These are phyloP conservation scores for Nyctibius bracteatus DNA, from an alignment of 2,113 vertebrate species.

Conservation along the genomic window DNA sequence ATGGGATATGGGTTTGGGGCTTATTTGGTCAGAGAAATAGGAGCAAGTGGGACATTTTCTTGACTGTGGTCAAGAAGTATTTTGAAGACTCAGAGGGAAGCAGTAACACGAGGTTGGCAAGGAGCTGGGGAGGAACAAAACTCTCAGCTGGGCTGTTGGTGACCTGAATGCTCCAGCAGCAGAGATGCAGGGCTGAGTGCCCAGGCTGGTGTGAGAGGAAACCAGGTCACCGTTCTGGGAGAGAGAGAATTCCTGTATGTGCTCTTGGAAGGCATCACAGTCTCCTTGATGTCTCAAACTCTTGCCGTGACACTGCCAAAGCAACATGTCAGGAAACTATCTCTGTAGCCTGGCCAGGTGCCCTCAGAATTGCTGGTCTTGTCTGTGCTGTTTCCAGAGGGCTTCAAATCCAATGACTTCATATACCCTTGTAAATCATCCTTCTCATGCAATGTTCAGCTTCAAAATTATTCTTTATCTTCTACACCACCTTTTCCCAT, in stretches of 20 bases:
- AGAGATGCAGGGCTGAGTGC: neutral
- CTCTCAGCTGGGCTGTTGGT: neutral
- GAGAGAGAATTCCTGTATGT: neutral
- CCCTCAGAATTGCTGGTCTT: neutral
- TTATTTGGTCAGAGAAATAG: neutral
- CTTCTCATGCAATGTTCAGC: neutral
- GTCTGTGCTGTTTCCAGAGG: neutral
- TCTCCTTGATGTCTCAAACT: neutral
- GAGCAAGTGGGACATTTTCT: neutral
- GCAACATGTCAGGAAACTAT: neutral
- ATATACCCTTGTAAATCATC: neutral
- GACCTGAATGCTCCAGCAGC: neutral
- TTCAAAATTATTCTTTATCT: neutral
- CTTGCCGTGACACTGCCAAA: neutral
- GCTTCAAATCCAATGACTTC: neutral
- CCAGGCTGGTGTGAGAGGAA: neutral
- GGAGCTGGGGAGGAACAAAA: neutral
- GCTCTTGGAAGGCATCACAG: neutral
- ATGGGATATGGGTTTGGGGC: neutral
- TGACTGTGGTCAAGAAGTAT: neutral
- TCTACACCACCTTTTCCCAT: neutral
- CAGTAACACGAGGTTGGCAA: neutral
- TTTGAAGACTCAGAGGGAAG: neutral
- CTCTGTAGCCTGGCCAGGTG: neutral
- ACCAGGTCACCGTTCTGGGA: fast-evolving